Conservation (phyloP, 1,140 invertebrate species). For the Protaetia brevitarsis region DNA sequence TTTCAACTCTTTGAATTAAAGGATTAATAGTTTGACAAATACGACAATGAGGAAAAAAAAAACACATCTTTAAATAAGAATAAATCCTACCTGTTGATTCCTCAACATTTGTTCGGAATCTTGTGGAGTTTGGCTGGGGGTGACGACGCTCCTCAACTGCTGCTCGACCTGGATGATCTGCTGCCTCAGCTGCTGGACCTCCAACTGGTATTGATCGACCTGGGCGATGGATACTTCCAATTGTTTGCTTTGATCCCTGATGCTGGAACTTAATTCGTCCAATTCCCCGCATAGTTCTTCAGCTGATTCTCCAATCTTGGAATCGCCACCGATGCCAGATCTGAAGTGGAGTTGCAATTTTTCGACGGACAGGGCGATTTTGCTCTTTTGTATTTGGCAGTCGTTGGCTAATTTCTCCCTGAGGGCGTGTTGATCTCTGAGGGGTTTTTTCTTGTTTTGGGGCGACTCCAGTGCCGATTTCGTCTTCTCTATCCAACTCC, state of each 20-base stretch:
- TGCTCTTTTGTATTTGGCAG: conserved; percentile 84
- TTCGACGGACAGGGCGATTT: conserved; percentile 86
- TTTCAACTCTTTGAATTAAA: conserved; percentile 2
- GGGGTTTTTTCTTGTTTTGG: conserved; percentile 78
- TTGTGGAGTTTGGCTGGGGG: conserved; percentile 76
- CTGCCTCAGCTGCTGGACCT: conserved; percentile 79
- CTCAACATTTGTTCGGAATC: conserved; percentile 79
- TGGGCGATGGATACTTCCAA: conserved; percentile 78
- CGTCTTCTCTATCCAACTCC: conserved; percentile 84
- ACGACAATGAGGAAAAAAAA: background rate
- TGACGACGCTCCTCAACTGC: conserved; percentile 73
- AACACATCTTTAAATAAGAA: too few species aligned
- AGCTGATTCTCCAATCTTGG: conserved; percentile 69
- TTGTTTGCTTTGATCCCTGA: conserved; percentile 68
- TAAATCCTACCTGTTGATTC: conserved; percentile 85
- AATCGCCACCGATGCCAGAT: conserved; percentile 75
- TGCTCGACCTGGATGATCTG: conserved; percentile 74
- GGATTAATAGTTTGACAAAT: background rate
- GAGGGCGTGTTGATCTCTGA: conserved; percentile 78
- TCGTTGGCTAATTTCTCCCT: conserved; percentile 85
- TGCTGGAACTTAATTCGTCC: conserved; percentile 61
- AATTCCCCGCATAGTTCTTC: conserved; percentile 66
- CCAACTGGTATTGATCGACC: conserved; percentile 84
- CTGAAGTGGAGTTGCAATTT: conserved; percentile 90
- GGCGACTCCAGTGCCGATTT: conserved; percentile 72